Conservation (phyloP, 2,797 vertebrate genomes). For the Platyrinchus mystaceus region DNA sequence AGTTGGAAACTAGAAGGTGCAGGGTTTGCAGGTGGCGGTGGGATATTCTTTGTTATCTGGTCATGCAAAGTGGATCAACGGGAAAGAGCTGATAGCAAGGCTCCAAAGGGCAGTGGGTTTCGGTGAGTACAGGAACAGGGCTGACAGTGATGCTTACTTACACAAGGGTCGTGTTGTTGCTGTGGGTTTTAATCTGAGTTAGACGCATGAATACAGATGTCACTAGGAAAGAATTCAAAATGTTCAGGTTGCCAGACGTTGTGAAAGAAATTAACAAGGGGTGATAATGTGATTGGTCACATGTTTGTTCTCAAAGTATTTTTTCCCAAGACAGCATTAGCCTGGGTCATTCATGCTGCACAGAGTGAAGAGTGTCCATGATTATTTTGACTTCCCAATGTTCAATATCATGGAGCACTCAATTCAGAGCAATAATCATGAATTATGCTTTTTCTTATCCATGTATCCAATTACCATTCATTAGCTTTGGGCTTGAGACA, state of each 20-base stretch:
- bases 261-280: slow-evolving; percentile 43
- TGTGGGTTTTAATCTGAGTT: not conserved
- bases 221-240: slow-evolving; percentile 40
- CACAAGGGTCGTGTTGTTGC: not conserved
- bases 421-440: not conserved
- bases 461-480: not conserved
- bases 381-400: not conserved
- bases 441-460: not conserved
- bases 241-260: slow-evolving; percentile 36
- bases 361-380: not conserved
- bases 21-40: not conserved
- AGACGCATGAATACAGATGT: slow-evolving; percentile 21
- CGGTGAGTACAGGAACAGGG: not conserved
- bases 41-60: not conserved
- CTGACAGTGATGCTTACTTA: not conserved
- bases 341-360: not conserved
- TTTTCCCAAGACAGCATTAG: slow-evolving; percentile 11
- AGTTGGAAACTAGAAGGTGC: not conserved
- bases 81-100: not conserved
- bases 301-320: slow-evolving; percentile 9
- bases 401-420: not conserved
- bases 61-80: not conserved
- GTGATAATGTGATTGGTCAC: slow-evolving; percentile 46
- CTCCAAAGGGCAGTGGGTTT: not conserved
- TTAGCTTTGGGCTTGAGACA: not conserved